These are phyloP conservation scores for Mantis religiosa DNA, from an alignment of 2,888 invertebrate genomes.

Conservation along the genomic window DNA sequence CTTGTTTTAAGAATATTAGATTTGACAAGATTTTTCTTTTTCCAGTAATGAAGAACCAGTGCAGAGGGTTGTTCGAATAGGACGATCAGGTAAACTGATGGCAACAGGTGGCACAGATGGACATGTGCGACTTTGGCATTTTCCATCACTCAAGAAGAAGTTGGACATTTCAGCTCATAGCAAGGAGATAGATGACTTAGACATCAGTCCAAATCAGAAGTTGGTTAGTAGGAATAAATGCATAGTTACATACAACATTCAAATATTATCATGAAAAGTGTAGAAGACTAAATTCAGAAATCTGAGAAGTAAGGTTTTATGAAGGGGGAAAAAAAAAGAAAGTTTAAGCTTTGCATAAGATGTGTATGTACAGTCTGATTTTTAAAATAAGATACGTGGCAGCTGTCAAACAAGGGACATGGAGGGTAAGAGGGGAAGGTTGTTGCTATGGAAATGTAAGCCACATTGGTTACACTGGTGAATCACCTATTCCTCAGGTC, in stretches of 20 bases:
- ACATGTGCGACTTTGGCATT: constrained; percentile 80
- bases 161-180: constrained; percentile 72
- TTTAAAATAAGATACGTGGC: too few relatives aligned
- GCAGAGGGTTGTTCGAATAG: constrained; percentile 80
- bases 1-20: neutral
- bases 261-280: neutral
- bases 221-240: constrained; percentile 33
- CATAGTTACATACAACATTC: neutral
- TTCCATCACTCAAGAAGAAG: constrained; percentile 70
- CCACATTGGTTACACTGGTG: too few relatives aligned
- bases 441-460: too few relatives aligned
- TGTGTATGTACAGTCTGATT: too few relatives aligned
- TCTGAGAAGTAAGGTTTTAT: neutral
- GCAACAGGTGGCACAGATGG: constrained; percentile 92
- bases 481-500: too few relatives aligned
- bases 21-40: neutral
- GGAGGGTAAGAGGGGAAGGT: too few relatives aligned
- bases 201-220: constrained; percentile 77
- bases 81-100: constrained; percentile 71
- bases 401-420: too few relatives aligned
- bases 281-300: neutral
- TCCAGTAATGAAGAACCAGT: constrained; percentile 65
- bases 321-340: too few relatives aligned
- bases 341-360: too few relatives aligned
- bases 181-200: constrained; percentile 91